Evolutionary conservation across 2,113 vertebrate genomes (phyloP), one percentile per base, ranked within the genome.

Genomic region (Chionodraco myersi): DNA sequence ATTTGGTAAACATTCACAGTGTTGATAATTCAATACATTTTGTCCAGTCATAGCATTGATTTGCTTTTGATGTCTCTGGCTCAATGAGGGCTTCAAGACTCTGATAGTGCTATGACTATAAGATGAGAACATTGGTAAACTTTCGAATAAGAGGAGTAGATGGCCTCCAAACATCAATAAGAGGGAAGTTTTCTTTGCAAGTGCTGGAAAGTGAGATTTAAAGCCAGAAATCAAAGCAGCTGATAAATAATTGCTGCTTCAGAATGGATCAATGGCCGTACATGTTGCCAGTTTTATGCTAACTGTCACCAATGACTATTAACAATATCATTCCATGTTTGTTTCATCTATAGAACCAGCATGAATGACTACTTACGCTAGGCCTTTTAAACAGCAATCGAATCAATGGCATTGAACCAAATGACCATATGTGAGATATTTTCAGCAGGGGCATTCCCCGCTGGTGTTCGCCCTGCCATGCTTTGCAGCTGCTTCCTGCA

Each of bases 401-500:
- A 49, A 59, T 80, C 47, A 48, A 2, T 81, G 72, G 26, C 34
- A 49, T 12, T 44, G 49, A 68, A n/a, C 76, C 12, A 45, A 10
- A 70, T 60, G 44, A 54, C 14, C 10, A 16, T 54, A 41, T 18
- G 18, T 48, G 64, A 65, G n/a, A n/a, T 79, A 66, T 85, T 81
- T 77, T 70, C 62, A 73, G 74, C 54, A 10, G 16, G 72, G 69
- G 23, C 47, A 67, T 84, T 83, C 71, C 76, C 30, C 1, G 18
- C 57, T 69, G 34, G 53, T 70, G 45, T 54, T 82, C 44, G 49
- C 14, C 76, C 41, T 14, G 1, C 47, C 18, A 3, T 53, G 60
- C 59, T 45, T 14, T 82, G 63, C 73, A 77, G 72, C 84, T 87
- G 79, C 77, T 85, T 72, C 63, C 75, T 86, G 80, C 13, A 48